These are phyloP conservation scores for Cylas formicarius DNA, from an alignment of 1,140 invertebrate genomes.

Conservation along the genomic window DNA sequence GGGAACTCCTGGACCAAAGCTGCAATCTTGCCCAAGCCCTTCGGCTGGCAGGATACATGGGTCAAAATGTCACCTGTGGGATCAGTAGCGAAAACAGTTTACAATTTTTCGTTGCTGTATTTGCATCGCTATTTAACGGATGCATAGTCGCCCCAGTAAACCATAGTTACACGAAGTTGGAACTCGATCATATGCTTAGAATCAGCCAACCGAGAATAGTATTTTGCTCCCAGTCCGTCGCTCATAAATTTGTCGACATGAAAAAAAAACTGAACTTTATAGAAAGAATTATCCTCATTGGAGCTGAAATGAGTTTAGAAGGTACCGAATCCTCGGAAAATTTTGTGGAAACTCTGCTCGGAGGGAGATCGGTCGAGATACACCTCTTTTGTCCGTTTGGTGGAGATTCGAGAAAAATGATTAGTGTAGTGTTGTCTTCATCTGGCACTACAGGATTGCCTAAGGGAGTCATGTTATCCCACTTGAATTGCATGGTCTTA, in stretches of 20 bases:
- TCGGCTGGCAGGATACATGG: conserved; percentile 14
- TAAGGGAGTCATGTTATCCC: conserved; percentile 70
- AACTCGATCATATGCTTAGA: conserved; percentile 44
- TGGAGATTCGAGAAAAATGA: conserved; percentile 24
- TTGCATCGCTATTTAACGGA: conserved; percentile 47
- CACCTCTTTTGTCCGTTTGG: conserved; percentile 13
- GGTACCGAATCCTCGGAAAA: not conserved
- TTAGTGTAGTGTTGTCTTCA: conserved; percentile 44
- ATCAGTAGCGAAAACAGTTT: conserved; percentile 52
- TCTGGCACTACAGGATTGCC: conserved; percentile 68
- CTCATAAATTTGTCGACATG: conserved; percentile 24
- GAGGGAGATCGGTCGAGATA: conserved; percentile 5
- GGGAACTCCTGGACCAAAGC: conserved; percentile 16
- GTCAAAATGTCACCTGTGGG: conserved; percentile 38
- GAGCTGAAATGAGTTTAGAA: conserved; percentile 6
- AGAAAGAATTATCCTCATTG: conserved; percentile 25
- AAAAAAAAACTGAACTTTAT: conserved; percentile 20
- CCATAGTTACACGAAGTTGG: conserved; percentile 48
- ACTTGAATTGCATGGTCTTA: conserved; percentile 44
- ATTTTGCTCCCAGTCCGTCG: conserved; percentile 37
- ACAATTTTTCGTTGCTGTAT: conserved; percentile 45
- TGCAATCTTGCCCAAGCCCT: conserved; percentile 24
- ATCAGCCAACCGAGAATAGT: conserved; percentile 48
- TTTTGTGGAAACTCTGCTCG: conserved; percentile 15
- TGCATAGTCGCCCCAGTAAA: conserved; percentile 51